A percentile compares a stretch with the other conserved stretches of the same genome.
These are phyloP conservation scores for Hemiscyllium ocellatum DNA, from an alignment of 2,113 vertebrate genomes.

Conservation along the genomic window DNA sequence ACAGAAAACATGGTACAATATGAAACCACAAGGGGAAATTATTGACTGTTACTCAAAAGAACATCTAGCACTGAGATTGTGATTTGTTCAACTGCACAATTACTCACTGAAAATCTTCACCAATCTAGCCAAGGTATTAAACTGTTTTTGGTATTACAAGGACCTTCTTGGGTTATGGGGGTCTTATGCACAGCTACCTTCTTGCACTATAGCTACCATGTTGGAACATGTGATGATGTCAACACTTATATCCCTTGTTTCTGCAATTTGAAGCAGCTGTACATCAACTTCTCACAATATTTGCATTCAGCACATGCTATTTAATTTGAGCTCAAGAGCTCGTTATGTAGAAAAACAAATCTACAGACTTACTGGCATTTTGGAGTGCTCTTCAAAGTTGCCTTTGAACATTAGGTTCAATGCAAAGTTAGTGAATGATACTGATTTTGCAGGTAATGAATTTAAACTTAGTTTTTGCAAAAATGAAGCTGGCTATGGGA, in stretches of 20 bases:
- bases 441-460: neutral
- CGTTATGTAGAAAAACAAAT: too few relatives aligned
- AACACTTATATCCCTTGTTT: neutral
- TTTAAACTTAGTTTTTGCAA: neutral
- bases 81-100: neutral
- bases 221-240: neutral
- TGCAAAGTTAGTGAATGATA: neutral
- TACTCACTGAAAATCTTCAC: neutral
- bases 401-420: neutral
- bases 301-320: neutral
- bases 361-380: neutral
- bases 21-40: neutral
- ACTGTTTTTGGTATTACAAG: neutral
- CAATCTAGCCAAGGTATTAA: neutral
- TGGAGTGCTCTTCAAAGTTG: neutral
- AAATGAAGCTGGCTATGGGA: neutral
- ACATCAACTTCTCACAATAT: neutral
- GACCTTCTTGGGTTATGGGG: neutral
- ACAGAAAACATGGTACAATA: neutral
- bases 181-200: neutral
- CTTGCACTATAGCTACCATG: too few relatives aligned
- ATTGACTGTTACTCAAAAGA: neutral
- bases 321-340: neutral
- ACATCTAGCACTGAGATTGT: neutral
- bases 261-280: neutral